phyloP scores from a whole-genome alignment of 2,113 vertebrate species.

The Festucalex cinctus region DNA sequence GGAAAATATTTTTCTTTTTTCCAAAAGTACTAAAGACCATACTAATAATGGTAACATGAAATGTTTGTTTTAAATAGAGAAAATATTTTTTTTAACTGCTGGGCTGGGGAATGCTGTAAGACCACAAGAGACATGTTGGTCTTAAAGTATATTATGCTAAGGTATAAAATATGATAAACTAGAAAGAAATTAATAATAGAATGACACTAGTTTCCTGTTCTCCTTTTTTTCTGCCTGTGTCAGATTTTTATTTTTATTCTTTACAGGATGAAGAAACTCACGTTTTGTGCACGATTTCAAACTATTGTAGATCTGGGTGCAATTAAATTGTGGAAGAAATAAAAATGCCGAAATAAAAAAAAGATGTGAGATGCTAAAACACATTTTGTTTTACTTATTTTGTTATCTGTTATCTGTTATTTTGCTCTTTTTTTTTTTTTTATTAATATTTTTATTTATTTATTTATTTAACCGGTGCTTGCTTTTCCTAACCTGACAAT shows the following conservation, averaged over 20 bases:
- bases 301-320: slow-evolving; percentile 81
- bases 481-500: no score
- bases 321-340: slow-evolving; percentile 76
- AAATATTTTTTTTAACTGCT: slow-evolving; percentile 81
- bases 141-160: slow-evolving; percentile 71
- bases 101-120: slow-evolving; percentile 70
- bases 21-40: slow-evolving; percentile 66
- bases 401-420: no score
- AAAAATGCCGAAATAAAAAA: slow-evolving; percentile 78
- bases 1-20: slow-evolving; percentile 65
- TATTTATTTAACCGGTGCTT: no score
- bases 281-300: slow-evolving; percentile 81
- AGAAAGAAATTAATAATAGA: slow-evolving; percentile 67
- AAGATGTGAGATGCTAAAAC: slow-evolving; percentile 76
- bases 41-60: slow-evolving; percentile 65
- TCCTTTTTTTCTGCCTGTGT: slow-evolving; percentile 74
- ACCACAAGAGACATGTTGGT: slow-evolving; percentile 61
- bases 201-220: slow-evolving; percentile 78
- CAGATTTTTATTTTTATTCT: slow-evolving; percentile 79
- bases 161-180: slow-evolving; percentile 71
- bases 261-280: slow-evolving; percentile 78
- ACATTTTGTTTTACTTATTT: background rate
- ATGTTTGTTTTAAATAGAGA: slow-evolving; percentile 81
- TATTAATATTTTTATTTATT: no score
- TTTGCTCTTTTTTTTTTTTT: no score